Percentiles rank a stretch among this genome's conserved stretches.
These are phyloP conservation scores for Drosophila asahinai DNA, from an alignment of 1,140 invertebrate species.

Conservation along the genomic window DNA sequence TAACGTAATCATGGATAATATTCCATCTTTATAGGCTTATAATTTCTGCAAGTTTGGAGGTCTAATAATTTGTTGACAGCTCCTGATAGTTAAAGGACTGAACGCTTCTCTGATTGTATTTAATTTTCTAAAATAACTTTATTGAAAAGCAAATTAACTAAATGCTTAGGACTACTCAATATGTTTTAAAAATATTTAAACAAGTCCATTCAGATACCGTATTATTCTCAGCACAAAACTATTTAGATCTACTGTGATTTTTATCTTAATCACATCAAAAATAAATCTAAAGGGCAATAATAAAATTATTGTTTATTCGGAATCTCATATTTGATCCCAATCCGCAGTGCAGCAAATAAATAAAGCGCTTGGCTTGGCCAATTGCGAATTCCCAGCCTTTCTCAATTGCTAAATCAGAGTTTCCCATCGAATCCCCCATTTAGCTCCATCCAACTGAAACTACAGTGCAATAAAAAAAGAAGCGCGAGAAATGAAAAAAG, in stretches of 20 bases:
- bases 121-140: neutral
- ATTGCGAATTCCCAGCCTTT: conserved; percentile 27
- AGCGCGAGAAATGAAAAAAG: conserved; percentile 45
- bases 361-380: neutral
- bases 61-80: neutral
- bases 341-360: neutral
- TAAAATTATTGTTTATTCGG: neutral
- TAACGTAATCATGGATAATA: no score
- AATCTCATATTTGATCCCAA: neutral
- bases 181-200: neutral
- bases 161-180: no score
- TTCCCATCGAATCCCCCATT: conserved; percentile 32
- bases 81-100: neutral
- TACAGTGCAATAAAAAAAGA: conserved; percentile 62
- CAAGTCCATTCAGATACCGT: neutral
- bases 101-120: no score
- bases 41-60: no score
- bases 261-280: neutral
- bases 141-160: no score
- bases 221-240: no score
- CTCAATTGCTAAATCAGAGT: conserved; percentile 46
- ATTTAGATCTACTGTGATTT: neutral
- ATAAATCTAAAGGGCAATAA: neutral
- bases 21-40: no score
- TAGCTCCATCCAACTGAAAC: conserved; percentile 41